These are phyloP conservation scores for Bovichtus diacanthus DNA, from an alignment of 2,797 vertebrate species.

Conservation along the genomic window DNA sequence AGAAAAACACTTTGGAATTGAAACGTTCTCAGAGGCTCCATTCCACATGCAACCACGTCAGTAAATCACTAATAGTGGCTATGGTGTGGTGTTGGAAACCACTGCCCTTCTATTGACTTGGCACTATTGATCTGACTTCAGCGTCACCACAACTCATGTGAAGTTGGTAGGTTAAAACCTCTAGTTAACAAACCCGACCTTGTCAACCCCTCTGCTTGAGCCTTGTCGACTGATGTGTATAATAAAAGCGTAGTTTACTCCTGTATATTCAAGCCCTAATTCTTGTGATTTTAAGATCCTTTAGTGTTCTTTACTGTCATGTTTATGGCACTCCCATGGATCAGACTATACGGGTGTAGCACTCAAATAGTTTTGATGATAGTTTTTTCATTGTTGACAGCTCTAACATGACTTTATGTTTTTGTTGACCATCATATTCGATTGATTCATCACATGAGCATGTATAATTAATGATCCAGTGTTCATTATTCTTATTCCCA, in stretches of 20 bases:
- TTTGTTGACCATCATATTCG: constrained; percentile 24
- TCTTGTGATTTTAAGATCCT: not conserved
- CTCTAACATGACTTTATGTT: constrained; percentile 19
- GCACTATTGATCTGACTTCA: constrained; percentile 58
- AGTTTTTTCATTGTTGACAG: not conserved
- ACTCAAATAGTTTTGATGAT: not conserved
- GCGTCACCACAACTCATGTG: constrained; percentile 47
- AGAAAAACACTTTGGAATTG: constrained; percentile 59
- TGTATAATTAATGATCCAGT: constrained; percentile 31
- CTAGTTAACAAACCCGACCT: constrained; percentile 44
- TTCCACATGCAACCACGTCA: constrained; percentile 60
- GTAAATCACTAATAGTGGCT: constrained; percentile 60
- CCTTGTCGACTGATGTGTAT: constrained; percentile 9
- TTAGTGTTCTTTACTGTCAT: not conserved
- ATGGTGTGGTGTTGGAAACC: constrained; percentile 47
- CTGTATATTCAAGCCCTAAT: not conserved
- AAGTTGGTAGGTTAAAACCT: constrained; percentile 55
- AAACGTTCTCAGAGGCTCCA: constrained; percentile 58
- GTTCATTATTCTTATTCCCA: constrained; percentile 32
- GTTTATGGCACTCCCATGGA: not conserved
- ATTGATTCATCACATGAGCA: constrained; percentile 31
- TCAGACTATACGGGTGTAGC: not conserved
- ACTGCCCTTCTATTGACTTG: constrained; percentile 49
- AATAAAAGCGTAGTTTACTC: no score
- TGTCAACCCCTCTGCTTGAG: not conserved